phyloP scores from a whole-genome alignment of 64 coral and sea anemone species.

The Dendrophyllia cribrosa region DNA sequence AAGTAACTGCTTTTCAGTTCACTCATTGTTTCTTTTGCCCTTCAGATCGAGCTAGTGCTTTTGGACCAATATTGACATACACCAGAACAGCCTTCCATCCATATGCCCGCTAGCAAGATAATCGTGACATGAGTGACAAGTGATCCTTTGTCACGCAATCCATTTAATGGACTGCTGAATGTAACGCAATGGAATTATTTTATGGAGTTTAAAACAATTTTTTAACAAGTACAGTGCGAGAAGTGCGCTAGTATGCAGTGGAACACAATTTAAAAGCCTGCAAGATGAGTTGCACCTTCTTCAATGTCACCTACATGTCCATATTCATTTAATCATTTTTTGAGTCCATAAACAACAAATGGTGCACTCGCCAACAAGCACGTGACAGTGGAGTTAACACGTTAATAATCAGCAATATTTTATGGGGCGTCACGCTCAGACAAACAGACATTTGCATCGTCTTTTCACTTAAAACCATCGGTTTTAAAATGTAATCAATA shows the following conservation, averaged over 20 bases:
- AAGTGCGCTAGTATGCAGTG: not conserved
- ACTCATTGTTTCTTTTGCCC: not conserved
- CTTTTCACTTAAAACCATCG: not conserved
- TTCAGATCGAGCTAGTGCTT: slow-evolving; percentile 23
- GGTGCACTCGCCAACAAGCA: not conserved
- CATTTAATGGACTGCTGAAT: not conserved
- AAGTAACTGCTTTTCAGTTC: not conserved
- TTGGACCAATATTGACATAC: slow-evolving; percentile 55
- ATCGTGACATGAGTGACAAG: not conserved
- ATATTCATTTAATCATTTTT: slow-evolving; percentile 5
- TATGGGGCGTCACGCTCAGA: not conserved
- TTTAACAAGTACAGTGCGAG: not conserved
- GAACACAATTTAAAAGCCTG: not conserved
- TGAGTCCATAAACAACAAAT: not conserved
- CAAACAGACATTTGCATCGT: not conserved
- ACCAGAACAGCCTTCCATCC: slow-evolving; percentile 50
- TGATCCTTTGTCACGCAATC: not conserved
- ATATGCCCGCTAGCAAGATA: slow-evolving; percentile 12
- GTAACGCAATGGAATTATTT: not conserved
- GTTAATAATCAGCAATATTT: not conserved
- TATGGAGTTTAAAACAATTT: not conserved
- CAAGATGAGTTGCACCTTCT: not conserved
- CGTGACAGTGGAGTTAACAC: not conserved
- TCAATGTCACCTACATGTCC: not conserved
- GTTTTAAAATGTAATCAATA: slow-evolving; percentile 32